Conservation (phyloP, 2,797 vertebrate genomes). For the Rhinichthys osculus region DNA sequence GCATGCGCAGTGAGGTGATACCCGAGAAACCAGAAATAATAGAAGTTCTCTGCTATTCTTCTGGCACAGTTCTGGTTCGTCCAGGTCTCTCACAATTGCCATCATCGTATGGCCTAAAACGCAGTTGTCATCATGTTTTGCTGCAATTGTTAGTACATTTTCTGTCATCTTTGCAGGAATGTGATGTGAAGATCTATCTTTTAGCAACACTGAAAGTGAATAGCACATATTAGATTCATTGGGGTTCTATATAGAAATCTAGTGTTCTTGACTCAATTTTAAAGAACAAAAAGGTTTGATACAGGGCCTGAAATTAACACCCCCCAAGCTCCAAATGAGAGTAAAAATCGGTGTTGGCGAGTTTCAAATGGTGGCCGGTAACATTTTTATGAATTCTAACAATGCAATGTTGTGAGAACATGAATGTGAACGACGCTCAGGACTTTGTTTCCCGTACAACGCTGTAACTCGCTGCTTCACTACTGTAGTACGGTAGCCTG, state of each 20-base stretch:
- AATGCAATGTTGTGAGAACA: too few species aligned
- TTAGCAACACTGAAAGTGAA: background rate
- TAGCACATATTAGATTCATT: background rate
- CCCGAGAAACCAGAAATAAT: background rate
- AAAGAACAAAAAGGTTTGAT: background rate
- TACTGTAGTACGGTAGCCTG: too few species aligned
- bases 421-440: too few species aligned
- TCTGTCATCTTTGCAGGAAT: background rate
- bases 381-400: too few species aligned
- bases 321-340: too few species aligned
- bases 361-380: too few species aligned
- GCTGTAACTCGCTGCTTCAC: too few species aligned
- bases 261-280: too few species aligned
- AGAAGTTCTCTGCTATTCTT: background rate
- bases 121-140: background rate
- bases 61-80: background rate
- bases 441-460: too few species aligned
- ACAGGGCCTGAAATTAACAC: too few species aligned
- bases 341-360: too few species aligned
- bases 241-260: background rate
- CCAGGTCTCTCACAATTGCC: background rate
- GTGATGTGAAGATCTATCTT: background rate
- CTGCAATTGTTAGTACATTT: background rate
- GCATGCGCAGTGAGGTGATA: too few species aligned
- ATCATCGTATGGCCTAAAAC: background rate